Conservation (phyloP, 2,888 invertebrate species). For the Xanthorhoe designata region DNA sequence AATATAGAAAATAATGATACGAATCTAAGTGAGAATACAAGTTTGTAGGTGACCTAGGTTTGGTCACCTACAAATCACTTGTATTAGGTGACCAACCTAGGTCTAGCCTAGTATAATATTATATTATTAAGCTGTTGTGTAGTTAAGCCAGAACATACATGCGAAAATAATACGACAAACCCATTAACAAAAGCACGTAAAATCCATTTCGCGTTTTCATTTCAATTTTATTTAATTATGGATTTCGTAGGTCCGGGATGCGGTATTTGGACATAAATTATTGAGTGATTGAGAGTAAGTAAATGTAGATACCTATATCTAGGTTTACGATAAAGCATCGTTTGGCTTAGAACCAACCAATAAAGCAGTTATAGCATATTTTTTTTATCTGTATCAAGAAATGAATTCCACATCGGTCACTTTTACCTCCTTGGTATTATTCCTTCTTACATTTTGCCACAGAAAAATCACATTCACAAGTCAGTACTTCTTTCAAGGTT, state of each 20-base stretch:
- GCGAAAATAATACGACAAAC: conserved; percentile 81
- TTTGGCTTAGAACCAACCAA: not conserved
- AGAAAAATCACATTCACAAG: too few relatives aligned
- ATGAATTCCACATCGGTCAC: too few relatives aligned
- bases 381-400: too few relatives aligned
- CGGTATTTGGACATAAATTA: conserved; percentile 38
- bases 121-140: conserved; percentile 26
- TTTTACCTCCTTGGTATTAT: too few relatives aligned
- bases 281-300: conserved; percentile 32
- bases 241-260: conserved; percentile 58
- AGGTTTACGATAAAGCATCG: not conserved
- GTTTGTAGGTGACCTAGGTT: too few relatives aligned
- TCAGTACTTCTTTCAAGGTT: too few relatives aligned
- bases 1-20: too few relatives aligned
- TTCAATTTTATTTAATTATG: conserved; percentile 86
- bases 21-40: too few relatives aligned
- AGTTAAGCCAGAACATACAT: conserved; percentile 65
- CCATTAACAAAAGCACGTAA: conserved; percentile 84
- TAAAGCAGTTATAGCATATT: too few relatives aligned
- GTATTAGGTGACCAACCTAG: not conserved
- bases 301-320: conserved; percentile 7
- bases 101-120: too few relatives aligned
- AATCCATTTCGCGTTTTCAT: conserved; percentile 83
- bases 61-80: too few relatives aligned
- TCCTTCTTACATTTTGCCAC: too few relatives aligned